Conservation (phyloP, 2,113 vertebrate genomes). For the Nettapus auritus region DNA sequence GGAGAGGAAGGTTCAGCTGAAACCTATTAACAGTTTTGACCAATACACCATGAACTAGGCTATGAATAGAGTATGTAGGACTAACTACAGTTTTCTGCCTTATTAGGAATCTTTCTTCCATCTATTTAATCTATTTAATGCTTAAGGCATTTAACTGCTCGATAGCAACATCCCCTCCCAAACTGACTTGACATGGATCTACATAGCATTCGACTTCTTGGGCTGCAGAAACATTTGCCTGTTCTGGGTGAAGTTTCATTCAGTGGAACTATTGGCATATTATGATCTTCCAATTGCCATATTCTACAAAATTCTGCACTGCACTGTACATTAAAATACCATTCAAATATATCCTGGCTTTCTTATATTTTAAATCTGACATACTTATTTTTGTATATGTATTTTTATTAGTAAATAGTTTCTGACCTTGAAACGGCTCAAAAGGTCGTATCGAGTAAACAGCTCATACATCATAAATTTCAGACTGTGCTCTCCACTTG, state of each 20-base stretch:
- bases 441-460: slow-evolving; percentile 97
- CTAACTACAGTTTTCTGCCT: neutral
- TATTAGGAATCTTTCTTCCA: neutral
- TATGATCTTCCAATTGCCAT: neutral
- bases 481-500: slow-evolving; percentile 93
- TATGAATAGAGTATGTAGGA: neutral
- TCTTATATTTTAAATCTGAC: neutral
- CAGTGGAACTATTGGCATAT: neutral
- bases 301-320: neutral
- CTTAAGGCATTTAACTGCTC: neutral
- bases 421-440: slow-evolving; percentile 97
- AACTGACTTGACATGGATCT: neutral
- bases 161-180: neutral
- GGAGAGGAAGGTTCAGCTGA: neutral
- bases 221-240: neutral
- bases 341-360: neutral
- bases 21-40: neutral
- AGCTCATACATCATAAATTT: slow-evolving; percentile 99
- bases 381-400: neutral
- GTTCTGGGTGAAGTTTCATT: neutral
- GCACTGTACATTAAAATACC: neutral
- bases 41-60: neutral
- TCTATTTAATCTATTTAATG: neutral
- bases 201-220: neutral
- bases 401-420: slow-evolving; percentile 4